Percentiles rank a stretch among this genome's conserved stretches.
Evolutionary conservation across 2,797 vertebrate species (phyloP).

Genomic region (Gymnoscopelus braueri): DNA sequence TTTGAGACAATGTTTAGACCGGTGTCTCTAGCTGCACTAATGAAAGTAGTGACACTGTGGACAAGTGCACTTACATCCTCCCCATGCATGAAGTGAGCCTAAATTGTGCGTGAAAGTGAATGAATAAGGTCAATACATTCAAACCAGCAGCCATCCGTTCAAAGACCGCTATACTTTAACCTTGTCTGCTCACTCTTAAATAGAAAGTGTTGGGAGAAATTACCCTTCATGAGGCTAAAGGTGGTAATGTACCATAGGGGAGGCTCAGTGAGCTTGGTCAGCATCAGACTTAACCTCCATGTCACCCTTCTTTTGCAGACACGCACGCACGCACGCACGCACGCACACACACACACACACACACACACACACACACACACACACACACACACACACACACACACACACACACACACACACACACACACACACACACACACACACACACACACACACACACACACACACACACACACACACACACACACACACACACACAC

Average conservation of each 20-base stretch:
- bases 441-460: conserved; percentile 11
- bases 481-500: conserved; percentile 6
- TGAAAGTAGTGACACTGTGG: too few species aligned
- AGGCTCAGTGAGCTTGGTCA: conserved; percentile 22
- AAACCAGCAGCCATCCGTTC: too few species aligned
- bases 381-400: not conserved
- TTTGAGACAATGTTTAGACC: too few species aligned
- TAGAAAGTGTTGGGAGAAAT: not conserved
- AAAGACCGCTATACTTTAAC: too few species aligned
- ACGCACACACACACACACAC: conserved; percentile 1
- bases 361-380: not conserved
- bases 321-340: not conserved
- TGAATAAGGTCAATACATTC: not conserved
- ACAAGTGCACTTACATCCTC: too few species aligned
- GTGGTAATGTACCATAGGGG: not conserved
- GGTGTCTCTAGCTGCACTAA: too few species aligned
- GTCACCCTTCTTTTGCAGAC: not conserved
- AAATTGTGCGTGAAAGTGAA: not conserved
- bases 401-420: conserved; percentile 6
- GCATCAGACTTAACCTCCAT: conserved; percentile 33
- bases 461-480: conserved; percentile 24
- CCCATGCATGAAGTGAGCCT: too few species aligned
- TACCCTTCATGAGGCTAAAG: conserved; percentile 3
- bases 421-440: conserved; percentile 11
- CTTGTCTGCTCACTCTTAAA: not conserved